A percentile compares a stretch with the other conserved stretches of the same genome.
Conservation (phyloP, 2,797 vertebrate genomes). For the Microchirus variegatus region DNA sequence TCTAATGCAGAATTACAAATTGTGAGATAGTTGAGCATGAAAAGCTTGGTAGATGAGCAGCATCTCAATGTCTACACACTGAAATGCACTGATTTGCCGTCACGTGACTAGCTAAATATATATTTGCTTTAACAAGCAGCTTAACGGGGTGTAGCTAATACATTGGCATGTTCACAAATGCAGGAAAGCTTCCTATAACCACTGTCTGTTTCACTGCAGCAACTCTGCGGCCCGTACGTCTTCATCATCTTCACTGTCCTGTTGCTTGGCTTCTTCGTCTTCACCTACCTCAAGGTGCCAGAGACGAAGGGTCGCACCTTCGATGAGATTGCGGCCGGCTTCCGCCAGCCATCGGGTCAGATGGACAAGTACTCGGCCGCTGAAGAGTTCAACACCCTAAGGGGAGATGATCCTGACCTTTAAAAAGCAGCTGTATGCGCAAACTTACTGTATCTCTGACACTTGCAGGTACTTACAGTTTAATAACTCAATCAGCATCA, state of each 20-base stretch:
- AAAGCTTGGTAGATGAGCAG: no score
- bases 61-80: no score
- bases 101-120: no score
- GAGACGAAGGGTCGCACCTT: slow-evolving; percentile 96
- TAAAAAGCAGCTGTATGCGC: slow-evolving; percentile 57
- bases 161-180: no score
- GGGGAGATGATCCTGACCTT: slow-evolving; percentile 90
- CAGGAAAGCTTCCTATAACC: not conserved
- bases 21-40: no score
- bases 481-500: no score
- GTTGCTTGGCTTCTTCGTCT: slow-evolving; percentile 92
- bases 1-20: no score
- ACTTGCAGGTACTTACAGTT: not conserved
- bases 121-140: no score
- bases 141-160: no score
- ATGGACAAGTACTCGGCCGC: slow-evolving; percentile 85
- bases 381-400: slow-evolving; percentile 90
- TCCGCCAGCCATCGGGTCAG: slow-evolving; percentile 82
- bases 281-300: slow-evolving; percentile 97
- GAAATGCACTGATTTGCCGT: no score
- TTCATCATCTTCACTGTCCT: slow-evolving; percentile 96
- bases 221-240: slow-evolving; percentile 92
- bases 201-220: slow-evolving; percentile 66
- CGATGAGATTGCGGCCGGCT: slow-evolving; percentile 92
- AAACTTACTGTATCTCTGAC: not conserved